phyloP scores from a whole-genome alignment of 2,797 vertebrate genomes.

The Cryptoprocta ferox region DNA sequence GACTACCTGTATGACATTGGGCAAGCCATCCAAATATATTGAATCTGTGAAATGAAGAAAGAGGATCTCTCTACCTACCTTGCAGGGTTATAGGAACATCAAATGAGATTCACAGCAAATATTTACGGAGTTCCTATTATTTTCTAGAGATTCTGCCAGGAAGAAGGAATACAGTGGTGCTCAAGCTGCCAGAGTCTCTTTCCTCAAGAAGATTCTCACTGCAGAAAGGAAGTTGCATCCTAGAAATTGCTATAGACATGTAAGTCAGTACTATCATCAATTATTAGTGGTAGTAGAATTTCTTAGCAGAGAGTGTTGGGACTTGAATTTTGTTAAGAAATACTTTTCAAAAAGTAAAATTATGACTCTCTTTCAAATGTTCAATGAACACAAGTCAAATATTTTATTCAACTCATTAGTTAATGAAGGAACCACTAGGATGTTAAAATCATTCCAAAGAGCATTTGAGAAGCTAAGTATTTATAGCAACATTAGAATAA shows the following conservation, averaged over 20 bases:
- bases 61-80: neutral
- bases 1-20: neutral
- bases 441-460: slow-evolving; percentile 3
- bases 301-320: neutral
- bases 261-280: neutral
- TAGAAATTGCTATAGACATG: neutral
- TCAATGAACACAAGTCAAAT: neutral
- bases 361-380: neutral
- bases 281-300: neutral
- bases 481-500: neutral
- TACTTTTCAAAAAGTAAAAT: slow-evolving; percentile 1
- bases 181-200: neutral
- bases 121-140: neutral
- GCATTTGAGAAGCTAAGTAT: neutral
- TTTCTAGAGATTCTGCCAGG: neutral
- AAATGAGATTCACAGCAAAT: neutral
- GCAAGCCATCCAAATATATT: neutral
- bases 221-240: neutral
- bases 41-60: neutral
- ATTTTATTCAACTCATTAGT: slow-evolving; percentile 19
- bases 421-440: slow-evolving; percentile 4
- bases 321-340: neutral
- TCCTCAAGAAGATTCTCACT: neutral
- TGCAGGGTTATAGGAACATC: neutral
- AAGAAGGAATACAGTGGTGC: neutral